These are phyloP conservation scores for Cenopis cana DNA, from an alignment of 2,888 invertebrate genomes.

Conservation along the genomic window DNA sequence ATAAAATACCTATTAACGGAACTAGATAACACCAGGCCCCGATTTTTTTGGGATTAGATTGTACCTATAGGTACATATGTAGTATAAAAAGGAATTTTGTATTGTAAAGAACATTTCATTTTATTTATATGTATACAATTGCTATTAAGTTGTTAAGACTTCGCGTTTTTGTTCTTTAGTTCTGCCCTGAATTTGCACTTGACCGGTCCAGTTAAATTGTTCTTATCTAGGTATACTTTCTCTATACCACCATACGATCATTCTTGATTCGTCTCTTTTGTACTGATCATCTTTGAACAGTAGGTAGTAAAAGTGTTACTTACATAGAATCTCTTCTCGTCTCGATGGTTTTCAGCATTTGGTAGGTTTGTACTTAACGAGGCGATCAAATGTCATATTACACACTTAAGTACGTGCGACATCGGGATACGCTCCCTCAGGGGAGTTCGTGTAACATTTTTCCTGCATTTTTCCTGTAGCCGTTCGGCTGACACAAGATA, in stretches of 20 bases:
- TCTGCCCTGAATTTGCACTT: conserved; percentile 1
- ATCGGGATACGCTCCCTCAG: conserved; percentile 4
- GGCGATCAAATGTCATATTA: conserved; percentile 5
- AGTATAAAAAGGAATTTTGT: not conserved
- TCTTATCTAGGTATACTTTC: not conserved
- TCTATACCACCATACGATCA: not conserved
- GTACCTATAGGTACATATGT: too few species aligned
- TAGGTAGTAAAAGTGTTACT: not conserved
- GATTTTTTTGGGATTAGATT: not conserved
- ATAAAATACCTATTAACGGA: not conserved
- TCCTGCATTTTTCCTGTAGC: not conserved
- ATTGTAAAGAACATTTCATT: not conserved
- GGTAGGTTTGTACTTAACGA: not conserved
- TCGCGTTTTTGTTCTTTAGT: not conserved
- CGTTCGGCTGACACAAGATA: not conserved
- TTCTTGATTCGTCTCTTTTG: not conserved
- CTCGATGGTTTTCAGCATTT: not conserved
- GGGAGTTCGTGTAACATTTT: conserved; percentile 13
- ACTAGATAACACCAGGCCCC: not conserved
- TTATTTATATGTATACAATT: not conserved
- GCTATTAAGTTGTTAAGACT: not conserved
- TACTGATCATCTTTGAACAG: not conserved
- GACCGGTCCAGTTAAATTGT: conserved; percentile 1
- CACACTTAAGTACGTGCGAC: not conserved
- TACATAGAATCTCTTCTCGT: not conserved